Evolutionary conservation across 2,888 invertebrate genomes (phyloP).

Genomic region (Pterostichus niger): DNA sequence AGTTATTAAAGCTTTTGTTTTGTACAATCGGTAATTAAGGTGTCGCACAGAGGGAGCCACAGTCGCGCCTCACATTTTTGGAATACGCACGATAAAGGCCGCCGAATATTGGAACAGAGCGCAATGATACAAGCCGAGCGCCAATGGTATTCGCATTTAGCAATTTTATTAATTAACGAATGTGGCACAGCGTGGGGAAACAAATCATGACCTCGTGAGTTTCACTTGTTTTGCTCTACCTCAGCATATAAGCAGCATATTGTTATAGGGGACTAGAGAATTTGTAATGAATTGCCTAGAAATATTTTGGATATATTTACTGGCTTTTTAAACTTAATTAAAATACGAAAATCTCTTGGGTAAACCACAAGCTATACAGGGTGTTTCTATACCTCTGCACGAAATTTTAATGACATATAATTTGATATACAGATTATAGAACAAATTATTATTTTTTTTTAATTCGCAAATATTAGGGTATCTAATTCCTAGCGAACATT

Average conservation of each 20-base stretch:
- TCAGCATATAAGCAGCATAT: background rate
- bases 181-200: constrained; percentile 7
- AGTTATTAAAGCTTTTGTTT: constrained; percentile 73
- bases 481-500: too few relatives aligned
- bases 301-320: constrained; percentile 6
- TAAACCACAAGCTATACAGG: too few relatives aligned
- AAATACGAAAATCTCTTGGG: background rate
- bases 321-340: constrained; percentile 30
- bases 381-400: too few relatives aligned
- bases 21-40: constrained; percentile 72
- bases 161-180: constrained; percentile 61
- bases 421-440: too few relatives aligned
- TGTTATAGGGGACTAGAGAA: background rate
- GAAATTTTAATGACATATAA: too few relatives aligned
- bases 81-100: constrained; percentile 67
- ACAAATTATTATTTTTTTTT: too few relatives aligned
- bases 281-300: constrained; percentile 1
- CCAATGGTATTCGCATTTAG: constrained; percentile 55
- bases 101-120: constrained; percentile 31
- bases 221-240: constrained; percentile 7
- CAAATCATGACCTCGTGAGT: constrained; percentile 28
- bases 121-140: constrained; percentile 20
- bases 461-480: too few relatives aligned
- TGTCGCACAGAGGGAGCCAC: constrained; percentile 70
- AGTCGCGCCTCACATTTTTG: constrained; percentile 70